These are phyloP conservation scores for Monoplex corrugatus DNA, from an alignment of 2,888 invertebrate species.

Conservation along the genomic window DNA sequence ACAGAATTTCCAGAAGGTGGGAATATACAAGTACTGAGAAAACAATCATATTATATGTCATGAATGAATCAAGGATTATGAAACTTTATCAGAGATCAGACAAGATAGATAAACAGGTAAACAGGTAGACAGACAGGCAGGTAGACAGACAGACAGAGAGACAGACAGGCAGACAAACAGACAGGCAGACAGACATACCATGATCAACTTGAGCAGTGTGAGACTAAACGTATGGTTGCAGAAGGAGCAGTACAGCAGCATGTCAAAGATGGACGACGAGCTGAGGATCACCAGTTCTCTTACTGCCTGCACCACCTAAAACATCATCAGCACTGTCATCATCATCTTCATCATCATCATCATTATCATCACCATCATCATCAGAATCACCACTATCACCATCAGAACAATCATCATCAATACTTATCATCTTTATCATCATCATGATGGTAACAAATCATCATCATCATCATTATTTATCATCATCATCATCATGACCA, in stretches of 20 bases:
- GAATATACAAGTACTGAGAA: too few species aligned
- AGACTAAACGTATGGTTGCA: constrained; percentile 80
- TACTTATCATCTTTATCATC: neutral
- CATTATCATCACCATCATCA: neutral
- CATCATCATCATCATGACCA: neutral
- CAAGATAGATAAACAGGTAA: neutral
- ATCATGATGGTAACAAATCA: neutral
- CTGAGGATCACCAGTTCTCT: constrained; percentile 77
- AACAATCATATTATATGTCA: too few species aligned
- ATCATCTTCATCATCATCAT: neutral
- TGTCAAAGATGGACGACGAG: constrained; percentile 75
- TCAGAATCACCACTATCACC: neutral
- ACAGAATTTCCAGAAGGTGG: too few species aligned
- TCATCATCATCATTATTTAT: neutral
- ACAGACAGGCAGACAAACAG: too few species aligned
- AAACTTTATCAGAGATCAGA: too few species aligned
- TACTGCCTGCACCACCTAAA: constrained; percentile 80
- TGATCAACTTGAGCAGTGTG: constrained; percentile 79
- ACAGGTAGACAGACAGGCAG: neutral
- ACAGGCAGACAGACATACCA: constrained; percentile 76
- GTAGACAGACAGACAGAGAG: neutral
- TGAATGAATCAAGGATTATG: too few species aligned
- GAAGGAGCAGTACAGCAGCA: constrained; percentile 80
- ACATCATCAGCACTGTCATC: neutral
- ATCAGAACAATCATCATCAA: neutral